Evolutionary conservation across 2,797 vertebrate genomes (phyloP).

Genomic region (Lacerta viridis): DNA sequence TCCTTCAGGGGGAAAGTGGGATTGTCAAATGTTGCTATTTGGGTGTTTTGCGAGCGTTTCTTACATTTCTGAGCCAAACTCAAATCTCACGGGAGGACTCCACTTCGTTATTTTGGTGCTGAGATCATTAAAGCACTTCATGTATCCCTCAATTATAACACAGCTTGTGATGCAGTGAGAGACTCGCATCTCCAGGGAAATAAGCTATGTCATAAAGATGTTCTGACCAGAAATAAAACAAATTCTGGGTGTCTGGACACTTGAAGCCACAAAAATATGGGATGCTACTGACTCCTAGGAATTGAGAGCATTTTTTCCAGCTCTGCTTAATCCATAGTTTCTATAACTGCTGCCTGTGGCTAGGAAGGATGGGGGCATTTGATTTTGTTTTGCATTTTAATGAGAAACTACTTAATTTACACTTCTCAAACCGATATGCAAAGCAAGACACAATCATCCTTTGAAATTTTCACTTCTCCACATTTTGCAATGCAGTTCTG

Average conservation of each 20-base stretch:
- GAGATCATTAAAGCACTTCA: background rate
- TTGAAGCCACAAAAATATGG: background rate
- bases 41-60: background rate
- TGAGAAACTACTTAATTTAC: no score
- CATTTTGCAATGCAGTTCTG: no score
- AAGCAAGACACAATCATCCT: no score
- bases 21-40: background rate
- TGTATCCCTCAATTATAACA: background rate
- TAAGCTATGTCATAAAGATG: background rate
- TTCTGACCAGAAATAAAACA: background rate
- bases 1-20: background rate
- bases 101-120: background rate
- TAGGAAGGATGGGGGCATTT: no score
- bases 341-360: background rate
- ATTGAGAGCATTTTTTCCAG: background rate
- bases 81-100: background rate
- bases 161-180: background rate
- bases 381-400: no score
- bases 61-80: fast-evolving
- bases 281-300: background rate
- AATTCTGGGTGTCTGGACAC: background rate
- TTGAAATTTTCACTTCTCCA: no score
- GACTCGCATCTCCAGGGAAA: background rate
- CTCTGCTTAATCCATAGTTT: background rate
- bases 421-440: no score